phyloP scores from a whole-genome alignment of 2,888 invertebrate species.

The Quadroppia sp. region DNA sequence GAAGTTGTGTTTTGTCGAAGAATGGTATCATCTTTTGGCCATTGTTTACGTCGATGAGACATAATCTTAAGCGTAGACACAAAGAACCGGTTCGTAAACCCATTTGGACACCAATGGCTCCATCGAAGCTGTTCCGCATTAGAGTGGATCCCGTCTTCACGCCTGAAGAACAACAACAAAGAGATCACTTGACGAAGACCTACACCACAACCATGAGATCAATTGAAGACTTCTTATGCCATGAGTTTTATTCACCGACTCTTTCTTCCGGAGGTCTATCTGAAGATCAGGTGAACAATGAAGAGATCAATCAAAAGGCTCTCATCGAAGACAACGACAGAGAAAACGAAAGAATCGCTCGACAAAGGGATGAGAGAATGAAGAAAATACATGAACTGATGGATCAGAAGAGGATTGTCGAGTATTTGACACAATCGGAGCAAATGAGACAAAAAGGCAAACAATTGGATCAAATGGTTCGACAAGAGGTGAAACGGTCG shows the following conservation, averaged over 20 bases:
- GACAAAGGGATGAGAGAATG: conserved; percentile 37
- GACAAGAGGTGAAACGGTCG: conserved; percentile 40
- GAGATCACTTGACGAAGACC: background rate
- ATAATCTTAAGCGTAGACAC: conserved; percentile 9
- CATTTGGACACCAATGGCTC: conserved; percentile 44
- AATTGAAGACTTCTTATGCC: conserved; percentile 36
- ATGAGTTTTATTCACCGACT: conserved; percentile 42
- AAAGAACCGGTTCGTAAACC: conserved; percentile 42
- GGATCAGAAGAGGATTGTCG: conserved; percentile 26
- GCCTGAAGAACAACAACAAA: conserved; percentile 38
- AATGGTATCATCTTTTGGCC: background rate
- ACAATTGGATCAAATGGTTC: conserved; percentile 23
- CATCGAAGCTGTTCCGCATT: conserved; percentile 42
- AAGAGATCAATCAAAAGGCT: conserved; percentile 35
- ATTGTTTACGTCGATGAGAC: conserved; percentile 9
- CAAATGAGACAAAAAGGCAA: conserved; percentile 20
- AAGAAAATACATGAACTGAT: background rate
- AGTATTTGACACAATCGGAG: conserved; percentile 10
- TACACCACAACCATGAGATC: conserved; percentile 35
- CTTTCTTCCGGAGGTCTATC: conserved; percentile 36
- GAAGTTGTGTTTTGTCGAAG: background rate
- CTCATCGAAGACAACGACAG: conserved; percentile 41
- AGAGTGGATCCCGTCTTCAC: background rate
- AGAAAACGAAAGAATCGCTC: conserved; percentile 42
- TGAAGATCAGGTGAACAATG: conserved; percentile 16